Conservation (phyloP, 2,888 invertebrate genomes). For the Cryptus viduatorius region DNA sequence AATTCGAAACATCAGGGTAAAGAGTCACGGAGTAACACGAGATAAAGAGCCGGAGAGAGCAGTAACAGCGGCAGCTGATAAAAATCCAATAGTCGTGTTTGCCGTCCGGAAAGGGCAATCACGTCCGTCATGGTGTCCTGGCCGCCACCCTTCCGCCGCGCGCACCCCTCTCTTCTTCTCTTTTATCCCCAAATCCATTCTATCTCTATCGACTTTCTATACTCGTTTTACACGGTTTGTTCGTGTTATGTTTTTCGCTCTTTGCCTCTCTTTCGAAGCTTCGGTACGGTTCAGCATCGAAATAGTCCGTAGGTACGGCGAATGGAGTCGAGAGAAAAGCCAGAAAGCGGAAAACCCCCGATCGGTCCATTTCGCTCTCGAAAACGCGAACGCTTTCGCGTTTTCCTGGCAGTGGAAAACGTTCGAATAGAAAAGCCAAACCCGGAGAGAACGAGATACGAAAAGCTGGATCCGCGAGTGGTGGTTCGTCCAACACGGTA, state of each 20-base stretch:
- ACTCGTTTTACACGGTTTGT: constrained; percentile 50
- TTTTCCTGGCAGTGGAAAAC: neutral
- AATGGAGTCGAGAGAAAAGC: neutral
- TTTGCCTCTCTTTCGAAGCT: neutral
- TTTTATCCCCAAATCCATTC: neutral
- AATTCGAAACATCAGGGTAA: constrained; percentile 14
- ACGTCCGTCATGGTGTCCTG: constrained; percentile 82
- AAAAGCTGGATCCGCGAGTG: constrained; percentile 18
- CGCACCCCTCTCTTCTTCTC: constrained; percentile 3
- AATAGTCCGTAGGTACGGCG: neutral
- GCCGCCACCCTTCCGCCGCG: constrained; percentile 68
- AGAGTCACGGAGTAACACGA: neutral
- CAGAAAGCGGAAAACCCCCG: constrained; percentile 17
- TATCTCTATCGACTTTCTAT: neutral
- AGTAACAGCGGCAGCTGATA: constrained; percentile 74
- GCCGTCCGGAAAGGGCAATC: constrained; percentile 83
- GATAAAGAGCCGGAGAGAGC: neutral
- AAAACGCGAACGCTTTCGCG: constrained; percentile 20
- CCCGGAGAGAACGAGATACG: neutral
- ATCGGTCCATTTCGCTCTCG: neutral
- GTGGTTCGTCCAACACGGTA: constrained; percentile 50
- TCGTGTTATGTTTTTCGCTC: constrained; percentile 14
- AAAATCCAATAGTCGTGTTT: constrained; percentile 84
- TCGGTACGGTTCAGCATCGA: neutral
- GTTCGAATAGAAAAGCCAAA: constrained; percentile 40